Percentiles rank a stretch among this genome's conserved stretches.
These are phyloP conservation scores for Oconnorella tubifera DNA, from an alignment of 2,888 invertebrate genomes.

Conservation along the genomic window DNA sequence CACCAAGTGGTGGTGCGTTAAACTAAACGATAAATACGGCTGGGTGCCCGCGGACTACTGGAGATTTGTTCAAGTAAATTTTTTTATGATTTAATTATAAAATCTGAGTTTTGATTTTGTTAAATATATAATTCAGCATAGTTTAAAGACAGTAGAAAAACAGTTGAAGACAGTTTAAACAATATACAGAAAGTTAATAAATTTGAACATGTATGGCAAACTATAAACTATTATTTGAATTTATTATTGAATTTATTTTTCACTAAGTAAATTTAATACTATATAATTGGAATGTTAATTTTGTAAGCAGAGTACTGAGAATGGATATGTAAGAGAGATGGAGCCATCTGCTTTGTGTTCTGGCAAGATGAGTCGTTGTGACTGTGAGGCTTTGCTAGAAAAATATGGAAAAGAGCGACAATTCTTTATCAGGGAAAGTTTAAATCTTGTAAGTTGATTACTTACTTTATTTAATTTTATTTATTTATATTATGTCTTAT, in stretches of 20 bases:
- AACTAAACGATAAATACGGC: conserved; percentile 12
- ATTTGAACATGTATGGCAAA: no score
- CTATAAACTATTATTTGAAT: not conserved
- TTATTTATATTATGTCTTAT: no score
- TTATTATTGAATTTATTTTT: not conserved
- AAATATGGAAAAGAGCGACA: conserved; percentile 21
- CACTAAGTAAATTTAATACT: no score
- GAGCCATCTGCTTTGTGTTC: conserved; percentile 26
- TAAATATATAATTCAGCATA: no score
- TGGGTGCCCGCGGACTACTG: conserved; percentile 30
- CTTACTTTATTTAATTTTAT: not conserved
- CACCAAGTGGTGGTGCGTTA: conserved; percentile 26
- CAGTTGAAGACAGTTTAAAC: no score
- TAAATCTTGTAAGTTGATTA: conserved; percentile 20
- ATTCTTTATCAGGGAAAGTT: conserved; percentile 33
- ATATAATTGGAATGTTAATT: no score
- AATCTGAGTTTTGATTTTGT: not conserved
- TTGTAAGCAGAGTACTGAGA: conserved; percentile 15
- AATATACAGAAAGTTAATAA: no score
- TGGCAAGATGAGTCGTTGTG: conserved; percentile 28
- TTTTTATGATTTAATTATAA: not conserved
- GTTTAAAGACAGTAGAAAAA: no score
- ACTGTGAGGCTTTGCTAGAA: conserved; percentile 29
- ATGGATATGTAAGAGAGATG: not conserved
- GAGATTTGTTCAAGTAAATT: conserved; percentile 13